phyloP scores from a whole-genome alignment of 2,797 vertebrate genomes.

The Morelia viridis region DNA sequence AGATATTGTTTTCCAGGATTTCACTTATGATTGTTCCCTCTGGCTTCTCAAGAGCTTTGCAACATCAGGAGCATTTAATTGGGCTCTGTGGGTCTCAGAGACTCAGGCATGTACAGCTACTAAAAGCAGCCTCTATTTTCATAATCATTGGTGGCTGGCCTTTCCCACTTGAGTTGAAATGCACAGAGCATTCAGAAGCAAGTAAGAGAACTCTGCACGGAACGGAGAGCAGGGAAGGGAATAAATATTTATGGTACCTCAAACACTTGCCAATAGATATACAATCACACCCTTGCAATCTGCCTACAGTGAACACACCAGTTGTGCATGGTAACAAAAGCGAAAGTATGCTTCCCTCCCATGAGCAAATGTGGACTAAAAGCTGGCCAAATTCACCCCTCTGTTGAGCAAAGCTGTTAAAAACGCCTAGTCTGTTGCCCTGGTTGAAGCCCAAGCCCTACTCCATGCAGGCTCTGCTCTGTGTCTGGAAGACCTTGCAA shows the following conservation, averaged over 20 bases:
- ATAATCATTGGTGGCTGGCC: neutral
- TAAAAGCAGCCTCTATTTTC: slow-evolving; percentile 22
- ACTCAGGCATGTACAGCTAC: slow-evolving; percentile 3
- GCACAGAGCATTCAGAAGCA: neutral
- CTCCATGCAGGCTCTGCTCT: neutral
- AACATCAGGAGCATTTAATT: slow-evolving; percentile 18
- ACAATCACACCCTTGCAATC: neutral
- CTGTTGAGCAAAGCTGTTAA: neutral
- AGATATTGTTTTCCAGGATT: neutral
- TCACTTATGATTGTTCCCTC: neutral
- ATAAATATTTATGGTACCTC: neutral
- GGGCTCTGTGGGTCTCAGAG: slow-evolving; percentile 9
- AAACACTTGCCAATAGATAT: neutral
- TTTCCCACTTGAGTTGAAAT: neutral
- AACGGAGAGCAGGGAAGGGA: too few relatives aligned
- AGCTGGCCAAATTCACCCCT: neutral
- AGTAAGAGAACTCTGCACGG: neutral
- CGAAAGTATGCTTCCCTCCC: too few relatives aligned
- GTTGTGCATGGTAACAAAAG: too few relatives aligned
- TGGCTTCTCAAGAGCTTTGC: slow-evolving; percentile 12
- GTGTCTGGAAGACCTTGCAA: too few relatives aligned
- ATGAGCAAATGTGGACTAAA: too few relatives aligned
- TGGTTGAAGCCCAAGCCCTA: neutral
- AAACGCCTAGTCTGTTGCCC: neutral
- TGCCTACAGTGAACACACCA: neutral